Conservation (phyloP, 2,113 vertebrate species). For the Vimba vimba region DNA sequence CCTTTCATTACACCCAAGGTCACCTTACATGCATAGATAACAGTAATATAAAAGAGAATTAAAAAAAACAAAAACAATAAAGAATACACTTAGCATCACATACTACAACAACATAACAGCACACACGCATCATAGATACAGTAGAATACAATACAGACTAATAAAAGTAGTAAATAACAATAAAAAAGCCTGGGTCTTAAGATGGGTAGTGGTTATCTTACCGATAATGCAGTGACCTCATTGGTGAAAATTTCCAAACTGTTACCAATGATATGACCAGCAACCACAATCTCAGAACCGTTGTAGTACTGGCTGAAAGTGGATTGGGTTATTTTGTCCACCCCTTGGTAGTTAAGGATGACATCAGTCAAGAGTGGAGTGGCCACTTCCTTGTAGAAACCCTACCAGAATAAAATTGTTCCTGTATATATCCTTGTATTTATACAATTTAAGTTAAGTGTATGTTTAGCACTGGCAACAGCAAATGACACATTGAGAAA, state of each 20-base stretch:
- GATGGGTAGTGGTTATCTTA: conserved; percentile 59
- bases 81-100: too few species aligned
- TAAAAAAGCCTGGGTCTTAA: too few species aligned
- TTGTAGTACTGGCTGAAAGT: conserved; percentile 82
- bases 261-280: conserved; percentile 77
- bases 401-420: conserved; percentile 63
- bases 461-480: neutral
- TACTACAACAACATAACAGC: too few species aligned
- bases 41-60: too few species aligned
- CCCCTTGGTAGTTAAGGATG: conserved; percentile 72
- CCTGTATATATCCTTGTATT: too few species aligned
- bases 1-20: too few species aligned
- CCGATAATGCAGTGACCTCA: conserved; percentile 75
- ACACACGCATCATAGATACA: too few species aligned
- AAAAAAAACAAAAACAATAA: too few species aligned
- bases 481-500: neutral
- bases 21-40: too few species aligned
- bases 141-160: too few species aligned
- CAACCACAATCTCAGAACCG: conserved; percentile 85
- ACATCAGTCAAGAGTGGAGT: conserved; percentile 79
- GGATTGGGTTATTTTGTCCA: conserved; percentile 77
- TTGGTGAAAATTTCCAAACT: conserved; percentile 71
- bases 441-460: neutral
- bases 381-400: conserved; percentile 84
- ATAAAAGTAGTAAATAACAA: too few species aligned